Percentiles rank a stretch among this genome's conserved stretches.
These are phyloP conservation scores for Grantiella picta DNA, from an alignment of 2,113 vertebrate genomes.

Conservation along the genomic window DNA sequence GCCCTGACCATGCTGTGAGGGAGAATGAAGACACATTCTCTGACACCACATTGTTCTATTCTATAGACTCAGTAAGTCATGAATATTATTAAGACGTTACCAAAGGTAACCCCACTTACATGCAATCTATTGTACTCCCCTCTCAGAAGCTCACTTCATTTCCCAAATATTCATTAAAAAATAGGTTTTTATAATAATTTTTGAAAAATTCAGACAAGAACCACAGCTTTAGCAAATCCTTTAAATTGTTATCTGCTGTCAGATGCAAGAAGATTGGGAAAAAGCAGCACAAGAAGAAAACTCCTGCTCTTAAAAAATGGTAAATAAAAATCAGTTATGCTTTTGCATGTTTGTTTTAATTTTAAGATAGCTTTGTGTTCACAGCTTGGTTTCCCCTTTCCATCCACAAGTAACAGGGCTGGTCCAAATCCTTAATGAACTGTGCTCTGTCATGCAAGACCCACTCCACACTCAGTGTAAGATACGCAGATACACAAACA, in stretches of 20 bases:
- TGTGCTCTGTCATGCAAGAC: background rate
- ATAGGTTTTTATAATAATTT: background rate
- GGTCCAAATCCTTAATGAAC: background rate
- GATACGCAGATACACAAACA: fast-evolving
- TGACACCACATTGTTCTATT: background rate
- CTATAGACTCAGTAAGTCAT: background rate
- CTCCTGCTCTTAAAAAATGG: background rate
- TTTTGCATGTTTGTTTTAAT: background rate
- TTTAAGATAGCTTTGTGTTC: background rate
- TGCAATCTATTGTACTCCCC: background rate
- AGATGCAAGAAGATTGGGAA: background rate
- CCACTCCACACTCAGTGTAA: fast-evolving
- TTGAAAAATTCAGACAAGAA: background rate
- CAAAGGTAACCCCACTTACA: background rate
- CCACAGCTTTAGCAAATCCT: background rate
- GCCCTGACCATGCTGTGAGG: background rate
- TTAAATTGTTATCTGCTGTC: background rate
- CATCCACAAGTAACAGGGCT: background rate
- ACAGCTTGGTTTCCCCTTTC: background rate
- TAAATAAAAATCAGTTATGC: background rate
- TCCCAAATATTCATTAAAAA: background rate
- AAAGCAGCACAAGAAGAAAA: background rate
- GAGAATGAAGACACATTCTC: background rate
- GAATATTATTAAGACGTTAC: background rate
- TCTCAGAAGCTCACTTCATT: background rate